Evolutionary conservation across 2,888 invertebrate genomes (phyloP).

Genomic region (Lysandra bellargus): DNA sequence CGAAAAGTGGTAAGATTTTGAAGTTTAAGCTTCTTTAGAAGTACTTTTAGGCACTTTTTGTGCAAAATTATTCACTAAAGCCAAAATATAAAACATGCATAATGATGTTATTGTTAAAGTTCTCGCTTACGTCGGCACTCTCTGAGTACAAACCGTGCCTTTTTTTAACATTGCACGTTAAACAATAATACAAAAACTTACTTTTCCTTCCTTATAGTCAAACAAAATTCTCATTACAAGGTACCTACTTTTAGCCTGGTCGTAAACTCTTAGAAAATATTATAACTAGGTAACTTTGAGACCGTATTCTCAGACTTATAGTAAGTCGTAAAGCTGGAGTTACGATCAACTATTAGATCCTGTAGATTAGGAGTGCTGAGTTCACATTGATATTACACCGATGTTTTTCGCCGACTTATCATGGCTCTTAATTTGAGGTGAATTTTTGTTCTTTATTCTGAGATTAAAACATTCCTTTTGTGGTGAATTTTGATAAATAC

Average conservation of each 20-base stretch:
- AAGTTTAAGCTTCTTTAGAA: too few species aligned
- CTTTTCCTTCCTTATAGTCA: not conserved
- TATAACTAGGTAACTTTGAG: conserved; percentile 21
- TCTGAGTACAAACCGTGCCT: too few species aligned
- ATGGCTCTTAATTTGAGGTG: not conserved
- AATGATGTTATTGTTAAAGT: too few species aligned
- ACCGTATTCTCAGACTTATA: not conserved
- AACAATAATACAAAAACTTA: not conserved
- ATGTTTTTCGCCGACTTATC: not conserved
- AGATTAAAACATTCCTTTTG: too few species aligned
- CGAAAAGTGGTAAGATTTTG: too few species aligned
- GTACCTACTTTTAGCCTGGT: not conserved
- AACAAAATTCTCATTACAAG: not conserved
- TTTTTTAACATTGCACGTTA: too few species aligned
- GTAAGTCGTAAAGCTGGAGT: conserved; percentile 6
- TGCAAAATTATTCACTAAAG: too few species aligned
- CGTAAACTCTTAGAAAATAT: conserved; percentile 4
- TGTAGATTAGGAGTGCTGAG: conserved; percentile 15
- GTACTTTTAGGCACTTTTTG: too few species aligned
- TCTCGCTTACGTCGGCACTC: too few species aligned
- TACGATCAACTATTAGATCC: conserved; percentile 16
- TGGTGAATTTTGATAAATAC: too few species aligned
- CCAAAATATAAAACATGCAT: too few species aligned
- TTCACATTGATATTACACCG: not conserved
- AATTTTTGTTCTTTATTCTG: too few species aligned